phyloP scores from a whole-genome alignment of 64 coral and sea anemone genomes.

The Actinia tenebrosa region DNA sequence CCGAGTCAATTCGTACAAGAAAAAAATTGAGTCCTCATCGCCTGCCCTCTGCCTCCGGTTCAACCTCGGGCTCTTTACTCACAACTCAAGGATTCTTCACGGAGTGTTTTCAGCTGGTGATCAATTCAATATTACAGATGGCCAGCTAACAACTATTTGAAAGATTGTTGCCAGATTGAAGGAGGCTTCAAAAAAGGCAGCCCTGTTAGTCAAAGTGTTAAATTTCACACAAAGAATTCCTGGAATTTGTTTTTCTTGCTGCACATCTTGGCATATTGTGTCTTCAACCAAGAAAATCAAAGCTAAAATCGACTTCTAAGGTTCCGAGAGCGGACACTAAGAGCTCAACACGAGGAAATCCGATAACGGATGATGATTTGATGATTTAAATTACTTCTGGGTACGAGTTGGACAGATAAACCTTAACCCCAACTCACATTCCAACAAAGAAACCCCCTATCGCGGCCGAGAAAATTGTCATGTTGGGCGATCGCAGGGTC shows the following conservation, averaged over 20 bases:
- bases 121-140: neutral
- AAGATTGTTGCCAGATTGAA: conserved; percentile 5
- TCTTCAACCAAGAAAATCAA: conserved; percentile 11
- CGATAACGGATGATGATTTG: conserved; percentile 19
- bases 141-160: neutral
- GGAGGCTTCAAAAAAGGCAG: neutral
- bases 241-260: neutral
- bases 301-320: neutral
- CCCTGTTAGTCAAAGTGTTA: neutral
- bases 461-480: conserved; percentile 8
- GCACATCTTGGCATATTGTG: neutral
- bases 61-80: neutral
- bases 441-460: conserved; percentile 18
- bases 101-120: neutral
- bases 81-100: neutral
- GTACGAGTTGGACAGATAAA: conserved; percentile 8
- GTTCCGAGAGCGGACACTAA: conserved; percentile 1
- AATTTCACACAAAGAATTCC: neutral
- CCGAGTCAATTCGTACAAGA: neutral
- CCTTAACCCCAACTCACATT: conserved; percentile 2
- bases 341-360: conserved; percentile 7
- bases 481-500: neutral
- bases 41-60: neutral
- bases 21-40: neutral
- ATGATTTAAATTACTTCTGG: conserved; percentile 20